These are phyloP conservation scores for Ameiurus melas DNA, from an alignment of 2,113 vertebrate species.

Conservation along the genomic window DNA sequence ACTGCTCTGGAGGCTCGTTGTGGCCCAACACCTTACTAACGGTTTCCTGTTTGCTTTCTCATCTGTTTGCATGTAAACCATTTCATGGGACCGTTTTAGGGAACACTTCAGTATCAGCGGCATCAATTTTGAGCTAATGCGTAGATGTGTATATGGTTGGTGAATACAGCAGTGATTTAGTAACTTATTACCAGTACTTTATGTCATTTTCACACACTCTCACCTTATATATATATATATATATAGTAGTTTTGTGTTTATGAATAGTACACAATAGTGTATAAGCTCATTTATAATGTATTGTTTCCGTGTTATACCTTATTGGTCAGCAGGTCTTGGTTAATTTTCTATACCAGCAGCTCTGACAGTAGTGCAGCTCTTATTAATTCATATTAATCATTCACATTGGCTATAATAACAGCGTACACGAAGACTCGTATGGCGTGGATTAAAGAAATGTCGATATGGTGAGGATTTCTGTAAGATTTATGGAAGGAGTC, in stretches of 20 bases:
- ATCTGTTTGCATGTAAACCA: neutral
- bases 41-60: neutral
- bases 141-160: neutral
- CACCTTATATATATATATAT: too few species aligned
- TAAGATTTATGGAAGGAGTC: neutral
- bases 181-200: neutral
- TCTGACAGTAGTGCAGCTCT: neutral
- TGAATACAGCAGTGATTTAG: neutral
- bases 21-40: neutral
- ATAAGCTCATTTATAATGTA: neutral
- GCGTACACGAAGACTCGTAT: neutral
- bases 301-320: neutral
- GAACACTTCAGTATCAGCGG: too few species aligned
- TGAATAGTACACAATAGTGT: neutral
- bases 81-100: neutral
- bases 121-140: too few species aligned
- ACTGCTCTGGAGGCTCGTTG: neutral
- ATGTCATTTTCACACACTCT: neutral
- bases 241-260: too few species aligned
- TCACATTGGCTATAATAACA: neutral
- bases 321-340: neutral
- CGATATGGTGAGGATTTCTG: neutral
- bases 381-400: neutral
- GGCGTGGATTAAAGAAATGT: neutral
- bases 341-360: too few species aligned